Evolutionary conservation across 37 sponge, comb jelly and placozoan genomes (phyloP), one percentile per base, ranked within the genome.

Genomic region (Tethya wilhelma): DNA sequence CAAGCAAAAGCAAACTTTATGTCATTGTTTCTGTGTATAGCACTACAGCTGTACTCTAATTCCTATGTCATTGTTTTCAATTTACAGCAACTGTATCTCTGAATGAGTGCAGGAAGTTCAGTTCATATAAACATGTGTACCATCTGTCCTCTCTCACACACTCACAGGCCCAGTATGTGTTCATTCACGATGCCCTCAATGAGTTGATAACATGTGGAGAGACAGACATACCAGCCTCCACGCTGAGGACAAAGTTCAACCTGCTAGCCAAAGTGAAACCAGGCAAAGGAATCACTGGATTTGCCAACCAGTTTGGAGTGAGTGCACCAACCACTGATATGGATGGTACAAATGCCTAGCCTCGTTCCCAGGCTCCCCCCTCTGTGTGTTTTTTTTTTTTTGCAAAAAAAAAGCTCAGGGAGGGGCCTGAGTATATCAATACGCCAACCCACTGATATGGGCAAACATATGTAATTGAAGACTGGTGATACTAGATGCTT

Each of bases 121-220:
- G 63, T n/a, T 25, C 63, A 60, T 60, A n/a, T 26, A 26, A 26
- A 26, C 33, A 67, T 34, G 67, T 67, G 67, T 9, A 67, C 36
- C 63, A 62, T 67, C 4, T 36, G 11, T 12, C 42, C 38, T 14
- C 23, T 29, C 43, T 64, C 28, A 0, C 32, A 14, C 20, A 12
- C 20, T 19, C 78, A 26, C 78, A 91, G 91, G 66, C 90, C 8
- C 91, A 91, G 63, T 91, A 91, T 69, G 59, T 76, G 39, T 91
- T 91, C 67, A 91, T 91, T 58, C 91, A 91, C 37, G 91, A 91
- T 81, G 91, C 90, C 53, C 69, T 91, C 28, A 30, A 69, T 77
- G 91, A 91, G 78, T 59, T 74, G 58, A 81, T 90, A 38, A 87
- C 84, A 0, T 91, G 84, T 78, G 90, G 90, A 31, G 80, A 87